phyloP scores from a whole-genome alignment of 2,888 invertebrate genomes.

The Calliphora vomitoria region DNA sequence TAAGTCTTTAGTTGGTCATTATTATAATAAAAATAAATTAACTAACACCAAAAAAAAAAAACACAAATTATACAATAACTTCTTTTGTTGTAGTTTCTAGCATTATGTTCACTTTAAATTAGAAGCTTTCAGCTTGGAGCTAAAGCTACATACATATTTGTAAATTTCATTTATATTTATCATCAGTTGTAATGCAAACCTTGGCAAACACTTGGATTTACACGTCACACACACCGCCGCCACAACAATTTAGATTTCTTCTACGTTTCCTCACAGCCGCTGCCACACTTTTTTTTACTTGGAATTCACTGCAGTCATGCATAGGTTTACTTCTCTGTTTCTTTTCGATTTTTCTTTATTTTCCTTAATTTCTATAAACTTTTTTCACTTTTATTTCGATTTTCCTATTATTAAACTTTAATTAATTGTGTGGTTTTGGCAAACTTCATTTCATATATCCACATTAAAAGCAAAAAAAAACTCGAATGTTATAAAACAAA shows the following conservation, averaged over 20 bases:
- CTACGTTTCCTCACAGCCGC: conserved; percentile 72
- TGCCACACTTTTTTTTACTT: conserved; percentile 70
- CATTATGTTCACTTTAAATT: conserved; percentile 1
- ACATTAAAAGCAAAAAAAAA: conserved; percentile 59
- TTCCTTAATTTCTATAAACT: conserved; percentile 26
- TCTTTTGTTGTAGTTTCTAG: conserved; percentile 11
- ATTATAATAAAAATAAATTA: conserved; percentile 28
- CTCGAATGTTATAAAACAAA: conserved; percentile 72
- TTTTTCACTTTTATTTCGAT: not conserved
- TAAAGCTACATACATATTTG: not conserved
- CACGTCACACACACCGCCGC: conserved; percentile 74
- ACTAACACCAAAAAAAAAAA: not conserved
- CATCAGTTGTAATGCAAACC: conserved; percentile 63
- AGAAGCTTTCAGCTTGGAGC: not conserved
- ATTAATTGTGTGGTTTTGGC: conserved; percentile 23
- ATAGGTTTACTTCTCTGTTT: conserved; percentile 67
- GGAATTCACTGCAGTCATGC: conserved; percentile 73
- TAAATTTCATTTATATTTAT: conserved; percentile 36
- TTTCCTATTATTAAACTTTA: not conserved
- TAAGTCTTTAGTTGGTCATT: conserved; percentile 34
- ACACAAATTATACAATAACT: conserved; percentile 44
- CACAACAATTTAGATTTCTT: conserved; percentile 67
- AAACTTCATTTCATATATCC: conserved; percentile 63
- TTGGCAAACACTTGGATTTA: conserved; percentile 72
- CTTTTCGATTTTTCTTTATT: conserved; percentile 24